phyloP scores from a whole-genome alignment of 2,113 vertebrate species.

The Oenanthe melanoleuca region DNA sequence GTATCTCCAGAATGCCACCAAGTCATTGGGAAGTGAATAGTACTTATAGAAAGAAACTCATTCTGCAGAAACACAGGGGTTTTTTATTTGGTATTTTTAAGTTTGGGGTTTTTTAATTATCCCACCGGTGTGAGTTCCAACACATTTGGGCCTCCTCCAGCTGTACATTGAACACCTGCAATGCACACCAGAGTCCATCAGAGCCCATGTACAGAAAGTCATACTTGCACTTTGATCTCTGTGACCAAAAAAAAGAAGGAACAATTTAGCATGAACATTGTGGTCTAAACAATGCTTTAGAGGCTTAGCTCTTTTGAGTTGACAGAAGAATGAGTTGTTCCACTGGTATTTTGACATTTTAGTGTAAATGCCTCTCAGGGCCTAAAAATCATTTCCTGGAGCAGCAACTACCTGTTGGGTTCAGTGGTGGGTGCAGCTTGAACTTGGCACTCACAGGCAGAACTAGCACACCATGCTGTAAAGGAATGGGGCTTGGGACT shows the following conservation, averaged over 20 bases:
- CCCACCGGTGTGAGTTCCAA: neutral
- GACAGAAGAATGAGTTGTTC: neutral
- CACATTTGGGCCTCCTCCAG: neutral
- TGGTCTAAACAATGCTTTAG: neutral
- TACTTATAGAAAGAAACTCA: neutral
- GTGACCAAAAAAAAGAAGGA: neutral
- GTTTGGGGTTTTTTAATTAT: neutral
- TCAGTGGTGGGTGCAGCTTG: neutral
- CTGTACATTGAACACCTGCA: neutral
- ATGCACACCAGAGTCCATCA: neutral
- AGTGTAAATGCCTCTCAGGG: neutral
- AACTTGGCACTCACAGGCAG: neutral
- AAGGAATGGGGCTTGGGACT: neutral
- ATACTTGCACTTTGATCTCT: neutral
- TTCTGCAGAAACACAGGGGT: neutral
- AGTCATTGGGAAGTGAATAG: neutral
- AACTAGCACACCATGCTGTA: neutral
- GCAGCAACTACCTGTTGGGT: neutral
- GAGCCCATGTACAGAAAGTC: neutral
- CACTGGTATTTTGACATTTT: neutral
- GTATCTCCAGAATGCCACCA: neutral
- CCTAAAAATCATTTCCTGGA: neutral
- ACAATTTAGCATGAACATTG: neutral
- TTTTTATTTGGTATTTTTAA: too few species aligned
- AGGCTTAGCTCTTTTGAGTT: neutral